Evolutionary conservation across 92 coral and sea anemone genomes (phyloP).

Genomic region (Umimayanthus kanabou): DNA sequence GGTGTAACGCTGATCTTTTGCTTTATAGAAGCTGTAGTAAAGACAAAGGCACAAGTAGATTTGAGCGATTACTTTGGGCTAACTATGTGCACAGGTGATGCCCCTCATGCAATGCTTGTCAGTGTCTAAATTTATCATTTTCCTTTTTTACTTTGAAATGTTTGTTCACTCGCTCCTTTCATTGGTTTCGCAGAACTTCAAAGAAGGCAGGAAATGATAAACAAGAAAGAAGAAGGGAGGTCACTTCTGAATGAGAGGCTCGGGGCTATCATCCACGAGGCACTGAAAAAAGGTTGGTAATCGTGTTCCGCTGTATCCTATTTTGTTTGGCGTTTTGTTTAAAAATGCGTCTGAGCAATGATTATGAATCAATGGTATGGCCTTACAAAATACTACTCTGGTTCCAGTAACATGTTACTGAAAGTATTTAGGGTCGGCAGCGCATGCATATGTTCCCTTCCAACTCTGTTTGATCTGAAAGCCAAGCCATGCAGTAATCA

Average conservation of each 20-base stretch:
- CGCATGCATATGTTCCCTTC: background rate
- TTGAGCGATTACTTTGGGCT: conserved; percentile 11
- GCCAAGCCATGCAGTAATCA: too few species aligned
- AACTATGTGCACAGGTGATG: conserved; percentile 8
- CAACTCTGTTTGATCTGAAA: background rate
- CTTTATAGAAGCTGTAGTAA: conserved; percentile 17
- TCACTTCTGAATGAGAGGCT: conserved; percentile 53
- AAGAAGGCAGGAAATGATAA: conserved; percentile 51
- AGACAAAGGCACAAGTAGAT: conserved; percentile 21
- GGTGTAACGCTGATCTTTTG: conserved; percentile 9
- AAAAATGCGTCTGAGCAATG: background rate
- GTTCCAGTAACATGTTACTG: background rate
- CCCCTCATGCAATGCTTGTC: background rate
- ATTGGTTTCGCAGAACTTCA: conserved; percentile 46
- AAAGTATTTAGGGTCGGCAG: background rate
- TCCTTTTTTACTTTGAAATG: background rate
- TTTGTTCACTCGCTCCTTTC: background rate
- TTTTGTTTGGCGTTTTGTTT: background rate
- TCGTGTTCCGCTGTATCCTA: background rate
- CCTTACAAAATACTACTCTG: background rate
- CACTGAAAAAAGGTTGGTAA: conserved; percentile 70
- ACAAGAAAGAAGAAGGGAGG: conserved; percentile 61
- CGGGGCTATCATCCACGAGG: conserved; percentile 68
- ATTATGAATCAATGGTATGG: background rate
- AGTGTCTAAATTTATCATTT: conserved; percentile 2